These are phyloP conservation scores for Pammene fasciana DNA, from an alignment of 2,888 invertebrate genomes.

Conservation along the genomic window DNA sequence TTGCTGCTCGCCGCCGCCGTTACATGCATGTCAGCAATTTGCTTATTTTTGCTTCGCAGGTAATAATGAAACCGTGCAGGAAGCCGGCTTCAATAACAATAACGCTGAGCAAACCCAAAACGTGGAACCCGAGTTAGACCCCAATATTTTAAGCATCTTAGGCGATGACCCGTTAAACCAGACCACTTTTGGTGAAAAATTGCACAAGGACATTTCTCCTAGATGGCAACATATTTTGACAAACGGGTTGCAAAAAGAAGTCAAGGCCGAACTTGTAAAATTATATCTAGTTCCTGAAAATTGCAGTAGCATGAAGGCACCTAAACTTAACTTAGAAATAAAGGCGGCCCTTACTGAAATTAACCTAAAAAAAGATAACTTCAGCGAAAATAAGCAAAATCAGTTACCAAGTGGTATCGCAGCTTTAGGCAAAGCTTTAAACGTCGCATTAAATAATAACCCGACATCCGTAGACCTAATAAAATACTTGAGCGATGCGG, in stretches of 20 bases:
- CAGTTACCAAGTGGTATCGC: constrained; percentile 7
- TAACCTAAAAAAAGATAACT: constrained; percentile 19
- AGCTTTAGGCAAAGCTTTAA: constrained; percentile 20
- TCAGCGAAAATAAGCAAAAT: constrained; percentile 14
- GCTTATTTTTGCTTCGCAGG: constrained; percentile 1
- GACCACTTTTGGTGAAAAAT: constrained; percentile 3
- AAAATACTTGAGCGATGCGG: constrained; percentile 11
- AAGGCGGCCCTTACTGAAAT: constrained; percentile 13
- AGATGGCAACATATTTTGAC: constrained; percentile 20
- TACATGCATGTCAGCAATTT: constrained; percentile 1
- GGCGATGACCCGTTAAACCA: constrained; percentile 23
- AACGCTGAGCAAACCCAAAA: neutral
- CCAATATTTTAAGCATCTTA: constrained; percentile 8
- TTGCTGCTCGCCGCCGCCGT: no score
- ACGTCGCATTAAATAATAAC: neutral
- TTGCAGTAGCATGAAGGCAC: constrained; percentile 7
- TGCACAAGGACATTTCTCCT: constrained; percentile 28
- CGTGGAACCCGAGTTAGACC: neutral
- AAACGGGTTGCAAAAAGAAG: constrained; percentile 13
- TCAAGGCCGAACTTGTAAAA: neutral
- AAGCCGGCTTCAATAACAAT: neutral
- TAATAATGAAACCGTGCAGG: neutral
- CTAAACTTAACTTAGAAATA: constrained; percentile 21
- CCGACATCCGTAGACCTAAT: constrained; percentile 2
- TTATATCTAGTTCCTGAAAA: constrained; percentile 13